These are phyloP conservation scores for Corythornis vintsioides DNA, from an alignment of 2,113 vertebrate genomes.

Conservation along the genomic window DNA sequence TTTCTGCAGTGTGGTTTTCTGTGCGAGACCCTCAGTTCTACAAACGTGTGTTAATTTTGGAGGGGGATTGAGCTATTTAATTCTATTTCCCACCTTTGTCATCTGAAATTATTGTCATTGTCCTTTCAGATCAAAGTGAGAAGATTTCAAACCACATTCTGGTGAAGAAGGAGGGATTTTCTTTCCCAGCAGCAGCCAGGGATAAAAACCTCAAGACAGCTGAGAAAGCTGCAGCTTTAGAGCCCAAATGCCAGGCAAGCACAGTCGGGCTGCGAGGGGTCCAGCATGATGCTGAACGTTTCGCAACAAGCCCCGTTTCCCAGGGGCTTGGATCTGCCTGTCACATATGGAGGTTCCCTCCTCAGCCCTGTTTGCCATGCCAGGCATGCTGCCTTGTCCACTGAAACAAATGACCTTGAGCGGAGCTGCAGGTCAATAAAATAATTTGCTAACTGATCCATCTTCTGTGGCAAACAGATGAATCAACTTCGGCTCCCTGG, in stretches of 20 bases:
- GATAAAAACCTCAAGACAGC: constrained; percentile 17
- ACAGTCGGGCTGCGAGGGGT: neutral
- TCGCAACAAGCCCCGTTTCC: neutral
- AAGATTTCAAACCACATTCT: neutral
- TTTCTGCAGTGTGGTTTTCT: neutral
- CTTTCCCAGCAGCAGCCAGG: constrained; percentile 6
- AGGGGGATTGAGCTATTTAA: neutral
- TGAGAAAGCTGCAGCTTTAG: neutral
- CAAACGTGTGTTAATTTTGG: neutral
- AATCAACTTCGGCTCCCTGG: constrained; percentile 22
- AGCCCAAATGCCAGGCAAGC: neutral
- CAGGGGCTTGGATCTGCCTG: neutral
- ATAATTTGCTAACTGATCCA: constrained; percentile 60
- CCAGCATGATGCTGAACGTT: neutral
- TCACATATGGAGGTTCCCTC: neutral
- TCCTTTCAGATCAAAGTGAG: neutral
- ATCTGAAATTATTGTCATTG: neutral
- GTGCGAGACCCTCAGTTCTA: neutral
- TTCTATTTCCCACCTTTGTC: neutral
- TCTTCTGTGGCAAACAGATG: constrained; percentile 45
- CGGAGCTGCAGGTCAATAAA: constrained; percentile 55
- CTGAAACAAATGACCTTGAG: constrained; percentile 54
- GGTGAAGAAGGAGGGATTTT: neutral
- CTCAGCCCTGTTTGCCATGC: constrained; percentile 8
- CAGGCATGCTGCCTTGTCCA: constrained; percentile 40